Evolutionary conservation across 2,797 vertebrate genomes (phyloP), one percentile per base, ranked within the genome.

Genomic region (Oreortyx pictus): DNA sequence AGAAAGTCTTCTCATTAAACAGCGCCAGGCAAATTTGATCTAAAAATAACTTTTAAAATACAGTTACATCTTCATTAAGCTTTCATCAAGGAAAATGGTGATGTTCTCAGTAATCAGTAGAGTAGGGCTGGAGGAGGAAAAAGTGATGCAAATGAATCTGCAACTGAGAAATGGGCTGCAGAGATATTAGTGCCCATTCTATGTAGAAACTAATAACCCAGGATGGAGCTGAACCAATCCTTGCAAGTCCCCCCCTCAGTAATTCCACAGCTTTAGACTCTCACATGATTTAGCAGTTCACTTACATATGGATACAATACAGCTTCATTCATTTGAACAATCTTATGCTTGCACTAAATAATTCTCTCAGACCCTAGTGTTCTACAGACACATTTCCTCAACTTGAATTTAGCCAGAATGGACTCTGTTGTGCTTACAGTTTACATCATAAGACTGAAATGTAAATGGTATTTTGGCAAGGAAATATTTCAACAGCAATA

Each of bases 221-320:
- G 25, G 29, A 22, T 17, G 18, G 50, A 68, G 10, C 16, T 1
- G 9, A 61, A 31, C 22, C 15, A 25, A 22, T 25, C 27, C 29
- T 52, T n/a, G 50, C 24, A 72, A 47, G 66, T 60, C 0, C 1
- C 7, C 7, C 49, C 20, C 24, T 20, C 8, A 6, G 24, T 24
- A 35, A 12, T 56, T 62, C 67, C 46, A 10, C 61, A 57, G 59
- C 20, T 66, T 47, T 27, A 41, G 31, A 43, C 35, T 67, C 29
- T n/a, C 14, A 57, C 17, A 3, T 7, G 17, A 41, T 46, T 67
- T 33, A 67, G 19, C 47, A 39, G 13, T 54, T 73, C 73, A 78
- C 17, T n/a, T 33, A 11, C 29, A 39, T 9, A 5, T 9, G 7
- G 35, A 33, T 23, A 62, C 1, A 0, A 18, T 29, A 31, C 16